These are phyloP conservation scores for Oreamnos americanus DNA, from an alignment of 2,113 vertebrate genomes.

Conservation along the genomic window DNA sequence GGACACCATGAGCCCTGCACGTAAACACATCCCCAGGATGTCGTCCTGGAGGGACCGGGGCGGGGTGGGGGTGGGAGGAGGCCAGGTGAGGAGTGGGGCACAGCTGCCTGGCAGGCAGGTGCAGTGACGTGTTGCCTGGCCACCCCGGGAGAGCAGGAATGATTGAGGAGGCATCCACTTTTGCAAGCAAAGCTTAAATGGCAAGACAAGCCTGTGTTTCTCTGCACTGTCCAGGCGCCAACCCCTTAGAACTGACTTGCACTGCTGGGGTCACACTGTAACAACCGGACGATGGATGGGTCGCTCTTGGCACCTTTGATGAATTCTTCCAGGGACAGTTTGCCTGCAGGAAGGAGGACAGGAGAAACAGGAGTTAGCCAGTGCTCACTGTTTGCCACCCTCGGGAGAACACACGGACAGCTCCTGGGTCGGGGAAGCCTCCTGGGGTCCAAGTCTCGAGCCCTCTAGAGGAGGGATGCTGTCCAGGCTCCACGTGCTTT, in stretches of 20 bases:
- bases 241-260: constrained; percentile 85
- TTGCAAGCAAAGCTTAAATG: constrained; percentile 84
- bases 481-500: not conserved
- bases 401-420: rapidly evolving
- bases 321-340: constrained; percentile 88
- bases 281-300: constrained; percentile 87
- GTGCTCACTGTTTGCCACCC: rapidly evolving
- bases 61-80: constrained; percentile 61
- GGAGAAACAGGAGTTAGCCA: not conserved
- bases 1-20: constrained; percentile 58
- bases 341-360: constrained; percentile 71
- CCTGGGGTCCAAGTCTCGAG: not conserved
- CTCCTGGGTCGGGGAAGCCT: rapidly evolving
- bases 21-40: constrained; percentile 70
- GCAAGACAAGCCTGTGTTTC: constrained; percentile 77
- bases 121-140: rapidly evolving
- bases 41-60: constrained; percentile 51
- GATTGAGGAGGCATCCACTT: constrained; percentile 81
- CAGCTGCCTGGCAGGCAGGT: constrained; percentile 57
- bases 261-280: constrained; percentile 89
- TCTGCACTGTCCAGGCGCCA: constrained; percentile 69
- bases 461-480: not conserved
- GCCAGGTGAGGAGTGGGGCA: constrained; percentile 58
- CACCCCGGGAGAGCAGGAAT: constrained; percentile 64
- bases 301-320: constrained; percentile 92